These are phyloP conservation scores for Seriola quinqueradiata DNA, from an alignment of 2,113 vertebrate genomes.

Conservation along the genomic window DNA sequence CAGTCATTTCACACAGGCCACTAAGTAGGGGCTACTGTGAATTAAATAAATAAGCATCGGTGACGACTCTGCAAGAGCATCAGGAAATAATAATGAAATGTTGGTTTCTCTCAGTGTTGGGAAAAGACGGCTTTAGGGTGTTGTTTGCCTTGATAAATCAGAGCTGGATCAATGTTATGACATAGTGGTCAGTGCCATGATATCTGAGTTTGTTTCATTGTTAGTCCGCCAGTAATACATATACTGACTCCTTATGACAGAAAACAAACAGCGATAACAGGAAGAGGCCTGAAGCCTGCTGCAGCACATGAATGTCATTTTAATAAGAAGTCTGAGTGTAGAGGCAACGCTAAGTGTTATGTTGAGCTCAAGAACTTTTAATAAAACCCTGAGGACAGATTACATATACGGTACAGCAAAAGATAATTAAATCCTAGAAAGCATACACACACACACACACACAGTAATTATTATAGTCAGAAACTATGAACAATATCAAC, in stretches of 20 bases:
- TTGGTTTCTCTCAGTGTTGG: constrained; percentile 59
- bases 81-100: constrained; percentile 60
- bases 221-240: background rate
- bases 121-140: constrained; percentile 55
- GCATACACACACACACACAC: too few species aligned
- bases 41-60: constrained; percentile 77
- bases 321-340: too few species aligned
- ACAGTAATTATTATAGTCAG: too few species aligned
- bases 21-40: constrained; percentile 79
- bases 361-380: too few species aligned
- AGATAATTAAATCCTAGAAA: background rate
- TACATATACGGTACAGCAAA: too few species aligned
- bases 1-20: constrained; percentile 78
- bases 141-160: constrained; percentile 62
- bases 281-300: too few species aligned
- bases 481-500: too few species aligned
- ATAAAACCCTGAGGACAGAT: too few species aligned
- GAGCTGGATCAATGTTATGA: constrained; percentile 57
- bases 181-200: constrained; percentile 41
- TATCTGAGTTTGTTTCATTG: constrained; percentile 24
- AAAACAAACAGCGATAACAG: too few species aligned
- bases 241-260: too few species aligned
- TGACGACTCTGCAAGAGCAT: constrained; percentile 49
- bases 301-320: too few species aligned
- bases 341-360: too few species aligned